Conservation (phyloP, 2,888 invertebrate species). For the Buathra laborator region DNA sequence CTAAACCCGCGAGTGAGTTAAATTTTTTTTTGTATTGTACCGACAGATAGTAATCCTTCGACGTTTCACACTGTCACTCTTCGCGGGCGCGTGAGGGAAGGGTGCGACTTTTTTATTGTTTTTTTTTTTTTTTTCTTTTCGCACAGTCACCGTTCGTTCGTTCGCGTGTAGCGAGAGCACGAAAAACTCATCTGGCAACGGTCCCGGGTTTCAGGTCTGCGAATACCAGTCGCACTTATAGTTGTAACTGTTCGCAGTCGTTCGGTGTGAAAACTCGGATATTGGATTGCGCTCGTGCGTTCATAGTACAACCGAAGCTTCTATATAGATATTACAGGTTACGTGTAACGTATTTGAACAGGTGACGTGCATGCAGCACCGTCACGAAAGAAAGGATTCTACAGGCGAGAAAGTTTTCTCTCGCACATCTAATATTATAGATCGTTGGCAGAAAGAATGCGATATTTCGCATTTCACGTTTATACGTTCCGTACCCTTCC, state of each 20-base stretch:
- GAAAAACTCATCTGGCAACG: conserved; percentile 52
- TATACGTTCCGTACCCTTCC: background rate
- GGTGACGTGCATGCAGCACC: background rate
- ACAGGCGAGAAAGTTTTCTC: conserved; percentile 22
- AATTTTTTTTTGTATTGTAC: conserved; percentile 8
- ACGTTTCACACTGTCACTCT: conserved; percentile 29
- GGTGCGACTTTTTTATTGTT: conserved; percentile 1
- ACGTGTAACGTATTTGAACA: background rate
- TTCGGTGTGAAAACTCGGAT: conserved; percentile 53
- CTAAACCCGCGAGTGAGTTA: background rate
- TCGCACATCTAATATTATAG: conserved; percentile 44
- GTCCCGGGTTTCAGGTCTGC: background rate
- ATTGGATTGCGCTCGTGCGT: conserved; percentile 51
- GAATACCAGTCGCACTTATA: conserved; percentile 2
- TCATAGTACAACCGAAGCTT: conserved; percentile 13
- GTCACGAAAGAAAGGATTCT: background rate
- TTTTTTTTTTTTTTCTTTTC: background rate
- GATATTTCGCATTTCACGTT: conserved; percentile 52
- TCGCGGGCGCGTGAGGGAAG: conserved; percentile 6
- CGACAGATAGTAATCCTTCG: conserved; percentile 23
- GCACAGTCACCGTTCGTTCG: conserved; percentile 15
- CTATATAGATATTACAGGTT: conserved; percentile 11
- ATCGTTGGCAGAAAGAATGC: conserved; percentile 48
- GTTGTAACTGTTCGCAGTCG: conserved; percentile 27
- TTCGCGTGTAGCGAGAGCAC: conserved; percentile 31